Evolutionary conservation across 2,113 vertebrate species (phyloP).

Genomic region (Microcebus jonahi): DNA sequence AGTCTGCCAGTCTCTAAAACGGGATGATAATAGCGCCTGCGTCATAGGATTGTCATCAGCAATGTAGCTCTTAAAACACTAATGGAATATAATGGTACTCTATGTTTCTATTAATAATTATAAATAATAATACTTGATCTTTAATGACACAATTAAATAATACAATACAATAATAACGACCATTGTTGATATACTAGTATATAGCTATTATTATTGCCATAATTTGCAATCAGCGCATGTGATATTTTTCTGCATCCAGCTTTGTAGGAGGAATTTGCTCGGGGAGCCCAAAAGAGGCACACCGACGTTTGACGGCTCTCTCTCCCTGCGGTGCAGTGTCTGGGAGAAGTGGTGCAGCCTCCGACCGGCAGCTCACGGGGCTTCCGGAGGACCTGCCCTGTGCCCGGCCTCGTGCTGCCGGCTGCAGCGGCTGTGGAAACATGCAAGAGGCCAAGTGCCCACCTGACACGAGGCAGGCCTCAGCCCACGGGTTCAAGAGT

Average conservation of each 20-base stretch:
- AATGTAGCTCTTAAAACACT: background rate
- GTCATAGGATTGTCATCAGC: background rate
- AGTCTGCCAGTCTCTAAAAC: background rate
- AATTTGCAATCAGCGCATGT: rapidly evolving
- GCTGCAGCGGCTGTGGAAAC: background rate
- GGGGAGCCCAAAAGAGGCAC: rapidly evolving
- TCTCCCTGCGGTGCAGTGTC: rapidly evolving
- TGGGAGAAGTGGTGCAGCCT: background rate
- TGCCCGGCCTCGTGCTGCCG: background rate
- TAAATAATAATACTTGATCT: too few relatives aligned
- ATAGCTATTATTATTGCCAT: rapidly evolving
- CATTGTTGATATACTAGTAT: rapidly evolving
- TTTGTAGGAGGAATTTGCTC: background rate
- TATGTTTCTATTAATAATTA: background rate
- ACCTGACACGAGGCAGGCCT: background rate
- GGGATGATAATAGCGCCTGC: background rate
- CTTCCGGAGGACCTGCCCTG: rapidly evolving
- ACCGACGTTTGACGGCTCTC: too few relatives aligned
- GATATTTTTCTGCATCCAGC: background rate
- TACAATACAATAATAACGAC: too few relatives aligned
- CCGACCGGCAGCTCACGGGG: rapidly evolving
- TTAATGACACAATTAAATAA: background rate
- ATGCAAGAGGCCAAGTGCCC: background rate
- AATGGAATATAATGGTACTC: rapidly evolving
- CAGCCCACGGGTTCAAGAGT: rapidly evolving